Base-by-base conservation (phyloP, 2,888 invertebrate genomes). In the Cephus spinipes region DNA sequence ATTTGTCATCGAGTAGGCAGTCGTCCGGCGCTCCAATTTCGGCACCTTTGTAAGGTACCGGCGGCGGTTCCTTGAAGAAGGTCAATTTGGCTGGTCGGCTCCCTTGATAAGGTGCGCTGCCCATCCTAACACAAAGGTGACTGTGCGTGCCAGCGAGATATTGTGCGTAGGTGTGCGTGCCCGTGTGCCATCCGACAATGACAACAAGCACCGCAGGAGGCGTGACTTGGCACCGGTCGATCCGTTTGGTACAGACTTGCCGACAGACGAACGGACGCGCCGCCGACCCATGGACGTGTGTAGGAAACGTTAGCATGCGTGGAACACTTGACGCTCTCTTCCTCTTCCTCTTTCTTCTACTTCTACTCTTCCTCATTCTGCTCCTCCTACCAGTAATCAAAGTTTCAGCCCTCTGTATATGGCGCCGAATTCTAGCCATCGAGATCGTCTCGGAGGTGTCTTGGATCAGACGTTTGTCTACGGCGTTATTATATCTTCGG, bases 141-240 rank as follows among this genome's bases (percentile, higher is more conserved):
- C 76, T 79, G 77, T 77, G 73, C 74, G 80, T 81, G 78, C 79
- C 80, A 75, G 80, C 81, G 80, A 80, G 40, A 23, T 55, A 55
- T 81, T 78, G 79, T 81, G 83, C 81, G 85, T 83, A 86, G 86
- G 85, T 87, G 79, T 81, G 85, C 85, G 86, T 81, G 84, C 84
- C 77, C 83, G 83, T 86, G 87, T 79, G 76, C 76, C 80, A 83
- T 79, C 87, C 86, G 87, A 87, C 89, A 91, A 91, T 90, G 91
- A 91, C 91, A 90, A 89, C 90, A 89, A 87, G 85, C 90, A 73
- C 90, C 85, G 84, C 90, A 83, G 90, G 91, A 86, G 87, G 89
- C 88, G 87, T 91, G 91, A 91, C 90, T 90, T 86, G 87, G 87
- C 89, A 88, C 82, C 84, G 33, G 76, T 35, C 71, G 80, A 80